Evolutionary conservation across 2,113 vertebrate genomes (phyloP).

Genomic region (Eulemur macaco): DNA sequence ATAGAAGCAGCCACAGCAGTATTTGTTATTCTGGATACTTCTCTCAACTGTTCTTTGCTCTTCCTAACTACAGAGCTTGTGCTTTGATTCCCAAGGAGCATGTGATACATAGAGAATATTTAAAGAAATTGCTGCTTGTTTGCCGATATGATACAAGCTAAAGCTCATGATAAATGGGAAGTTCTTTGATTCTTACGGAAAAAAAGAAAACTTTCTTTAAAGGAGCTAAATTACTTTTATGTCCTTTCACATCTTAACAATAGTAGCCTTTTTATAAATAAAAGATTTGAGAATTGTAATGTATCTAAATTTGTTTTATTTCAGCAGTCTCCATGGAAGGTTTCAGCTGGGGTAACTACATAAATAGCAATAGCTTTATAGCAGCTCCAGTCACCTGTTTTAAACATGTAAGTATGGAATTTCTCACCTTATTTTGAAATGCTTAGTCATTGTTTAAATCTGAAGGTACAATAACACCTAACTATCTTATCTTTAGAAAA

Average conservation of each 20-base stretch:
- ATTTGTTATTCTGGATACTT: background rate
- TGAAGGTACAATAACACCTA: background rate
- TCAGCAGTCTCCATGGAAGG: constrained; percentile 87
- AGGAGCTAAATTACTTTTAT: background rate
- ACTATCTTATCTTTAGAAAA: background rate
- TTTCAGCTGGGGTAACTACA: constrained; percentile 98
- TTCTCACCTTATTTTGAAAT: constrained; percentile 32
- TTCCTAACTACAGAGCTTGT: background rate
- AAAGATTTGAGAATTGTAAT: constrained; percentile 48
- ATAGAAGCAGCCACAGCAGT: background rate
- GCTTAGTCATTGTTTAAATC: constrained; percentile 11
- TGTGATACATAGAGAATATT: background rate
- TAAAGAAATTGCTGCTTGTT: background rate
- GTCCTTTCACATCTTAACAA: background rate
- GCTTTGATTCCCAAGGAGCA: background rate
- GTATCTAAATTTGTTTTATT: constrained; percentile 76
- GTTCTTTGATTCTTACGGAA: background rate
- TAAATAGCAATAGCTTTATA: constrained; percentile 95
- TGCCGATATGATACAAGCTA: background rate
- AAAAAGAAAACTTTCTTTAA: background rate
- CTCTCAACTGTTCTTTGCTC: background rate
- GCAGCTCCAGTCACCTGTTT: constrained; percentile 98
- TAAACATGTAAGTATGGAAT: constrained; percentile 92
- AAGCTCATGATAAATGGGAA: background rate
- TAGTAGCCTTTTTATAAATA: background rate